Evolutionary conservation across 2,113 vertebrate genomes (phyloP).

Genomic region (Vidua macroura): DNA sequence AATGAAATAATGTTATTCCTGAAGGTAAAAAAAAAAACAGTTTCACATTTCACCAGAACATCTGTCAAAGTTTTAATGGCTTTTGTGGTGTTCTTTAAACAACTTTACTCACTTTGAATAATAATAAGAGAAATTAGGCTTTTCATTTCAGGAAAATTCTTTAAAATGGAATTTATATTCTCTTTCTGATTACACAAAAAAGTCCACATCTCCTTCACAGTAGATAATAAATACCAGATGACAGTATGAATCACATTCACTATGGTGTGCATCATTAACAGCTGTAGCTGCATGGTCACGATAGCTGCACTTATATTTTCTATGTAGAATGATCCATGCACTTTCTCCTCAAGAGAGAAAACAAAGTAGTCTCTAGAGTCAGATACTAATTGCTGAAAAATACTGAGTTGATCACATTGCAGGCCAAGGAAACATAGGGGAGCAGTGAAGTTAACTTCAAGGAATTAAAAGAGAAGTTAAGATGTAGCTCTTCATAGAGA

Average conservation of each 20-base stretch:
- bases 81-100: not conserved
- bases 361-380: not conserved
- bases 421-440: not conserved
- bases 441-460: not conserved
- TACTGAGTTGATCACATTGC: not conserved
- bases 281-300: not conserved
- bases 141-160: not conserved
- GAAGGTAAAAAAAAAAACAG: not conserved
- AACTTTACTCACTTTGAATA: not conserved
- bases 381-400: not conserved
- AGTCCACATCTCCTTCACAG: not conserved
- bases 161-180: not conserved
- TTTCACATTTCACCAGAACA: not conserved
- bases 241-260: not conserved
- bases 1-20: not conserved
- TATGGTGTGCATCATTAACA: not conserved
- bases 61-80: conserved; percentile 22
- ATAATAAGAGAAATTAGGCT: not conserved
- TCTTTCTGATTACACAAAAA: not conserved
- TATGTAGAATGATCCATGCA: not conserved
- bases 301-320: not conserved
- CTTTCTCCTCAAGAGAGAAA: not conserved
- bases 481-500: not conserved
- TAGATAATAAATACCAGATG: not conserved
- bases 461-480: not conserved